Evolutionary conservation across 2,113 vertebrate genomes (phyloP).

Genomic region (Halcyon malimbica): DNA sequence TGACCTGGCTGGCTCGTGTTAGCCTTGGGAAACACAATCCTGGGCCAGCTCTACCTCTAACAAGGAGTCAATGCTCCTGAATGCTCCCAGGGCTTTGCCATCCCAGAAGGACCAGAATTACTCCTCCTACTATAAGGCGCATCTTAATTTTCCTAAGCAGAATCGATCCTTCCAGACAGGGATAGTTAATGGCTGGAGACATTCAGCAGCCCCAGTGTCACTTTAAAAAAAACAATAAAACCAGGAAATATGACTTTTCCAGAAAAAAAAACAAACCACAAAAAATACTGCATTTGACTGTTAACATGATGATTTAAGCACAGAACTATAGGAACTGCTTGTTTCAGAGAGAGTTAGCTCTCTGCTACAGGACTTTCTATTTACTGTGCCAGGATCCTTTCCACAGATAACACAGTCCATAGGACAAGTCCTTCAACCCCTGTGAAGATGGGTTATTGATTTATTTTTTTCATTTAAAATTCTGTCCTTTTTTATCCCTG

Average conservation of each 20-base stretch:
- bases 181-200: background rate
- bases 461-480: conserved; percentile 26
- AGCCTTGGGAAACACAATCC: background rate
- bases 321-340: background rate
- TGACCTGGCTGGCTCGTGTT: background rate
- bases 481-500: background rate
- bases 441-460: conserved; percentile 32
- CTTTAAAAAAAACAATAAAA: background rate
- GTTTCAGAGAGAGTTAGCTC: background rate
- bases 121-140: rapidly evolving
- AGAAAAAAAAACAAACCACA: background rate
- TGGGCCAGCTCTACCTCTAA: background rate
- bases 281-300: background rate
- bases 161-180: background rate
- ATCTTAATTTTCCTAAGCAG: background rate
- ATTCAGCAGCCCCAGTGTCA: background rate
- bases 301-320: background rate
- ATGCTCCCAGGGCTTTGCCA: background rate
- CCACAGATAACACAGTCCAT: background rate
- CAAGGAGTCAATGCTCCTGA: rapidly evolving
- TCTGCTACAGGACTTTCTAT: background rate
- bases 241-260: background rate
- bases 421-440: background rate
- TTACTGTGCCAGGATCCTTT: background rate
- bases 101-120: background rate